Conservation (phyloP, 2,113 vertebrate genomes). For the Hystrix cristata region DNA sequence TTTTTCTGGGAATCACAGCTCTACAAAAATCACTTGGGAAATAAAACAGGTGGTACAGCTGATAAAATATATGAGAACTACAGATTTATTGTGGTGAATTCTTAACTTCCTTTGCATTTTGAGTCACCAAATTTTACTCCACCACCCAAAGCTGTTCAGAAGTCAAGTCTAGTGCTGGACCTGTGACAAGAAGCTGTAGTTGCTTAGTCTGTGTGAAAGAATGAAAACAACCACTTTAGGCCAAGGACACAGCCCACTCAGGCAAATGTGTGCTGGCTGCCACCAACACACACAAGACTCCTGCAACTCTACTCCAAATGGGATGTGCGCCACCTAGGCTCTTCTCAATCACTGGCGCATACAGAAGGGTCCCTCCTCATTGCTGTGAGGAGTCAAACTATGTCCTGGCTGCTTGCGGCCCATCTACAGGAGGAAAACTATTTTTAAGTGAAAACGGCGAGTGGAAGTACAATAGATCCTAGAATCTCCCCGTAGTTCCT, state of each 20-base stretch:
- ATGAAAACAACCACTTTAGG: neutral
- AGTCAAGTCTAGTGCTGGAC: neutral
- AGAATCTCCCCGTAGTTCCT: neutral
- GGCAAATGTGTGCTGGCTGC: accelerated
- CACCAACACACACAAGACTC: neutral
- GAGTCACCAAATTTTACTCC: neutral
- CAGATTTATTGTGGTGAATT: neutral
- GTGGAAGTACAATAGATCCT: neutral
- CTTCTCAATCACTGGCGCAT: neutral
- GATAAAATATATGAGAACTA: neutral
- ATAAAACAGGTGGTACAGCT: neutral
- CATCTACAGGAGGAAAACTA: neutral
- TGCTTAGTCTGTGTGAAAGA: neutral
- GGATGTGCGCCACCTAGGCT: neutral
- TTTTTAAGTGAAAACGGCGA: neutral
- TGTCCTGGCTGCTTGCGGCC: neutral
- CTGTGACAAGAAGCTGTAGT: neutral
- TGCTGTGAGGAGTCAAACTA: neutral
- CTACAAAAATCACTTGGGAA: neutral
- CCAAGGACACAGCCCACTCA: neutral
- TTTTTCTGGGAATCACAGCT: neutral
- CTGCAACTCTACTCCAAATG: neutral
- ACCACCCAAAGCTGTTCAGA: neutral
- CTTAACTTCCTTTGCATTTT: neutral
- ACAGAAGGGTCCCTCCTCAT: neutral